phyloP scores from a whole-genome alignment of 2,888 invertebrate species.

The Theretra japonica region DNA sequence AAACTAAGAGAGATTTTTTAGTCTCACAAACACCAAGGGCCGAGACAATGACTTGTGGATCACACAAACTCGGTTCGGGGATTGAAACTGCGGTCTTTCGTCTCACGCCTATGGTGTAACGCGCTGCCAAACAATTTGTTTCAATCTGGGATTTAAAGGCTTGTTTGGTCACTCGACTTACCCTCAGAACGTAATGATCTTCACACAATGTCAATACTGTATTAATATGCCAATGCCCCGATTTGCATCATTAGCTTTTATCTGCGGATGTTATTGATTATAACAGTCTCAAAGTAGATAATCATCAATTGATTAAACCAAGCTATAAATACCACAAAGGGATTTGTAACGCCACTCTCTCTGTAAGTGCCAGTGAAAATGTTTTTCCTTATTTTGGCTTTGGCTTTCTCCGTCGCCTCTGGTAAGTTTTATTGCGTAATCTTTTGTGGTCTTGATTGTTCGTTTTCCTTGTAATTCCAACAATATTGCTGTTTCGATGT shows the following conservation, averaged over 20 bases:
- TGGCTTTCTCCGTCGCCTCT: conserved; percentile 1
- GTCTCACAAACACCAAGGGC: neutral
- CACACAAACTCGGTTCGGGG: neutral
- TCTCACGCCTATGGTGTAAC: neutral
- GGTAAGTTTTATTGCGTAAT: conserved; percentile 6
- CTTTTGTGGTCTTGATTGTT: neutral
- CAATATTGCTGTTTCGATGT: neutral
- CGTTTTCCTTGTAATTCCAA: neutral
- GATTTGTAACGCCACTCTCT: neutral
- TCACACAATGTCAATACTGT: neutral
- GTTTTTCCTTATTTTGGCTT: conserved; percentile 6
- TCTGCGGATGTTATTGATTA: neutral
- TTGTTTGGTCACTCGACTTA: neutral
- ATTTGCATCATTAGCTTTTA: neutral
- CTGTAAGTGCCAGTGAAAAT: neutral
- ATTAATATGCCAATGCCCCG: neutral
- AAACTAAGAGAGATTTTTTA: neutral
- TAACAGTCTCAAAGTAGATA: neutral
- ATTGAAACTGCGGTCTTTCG: neutral
- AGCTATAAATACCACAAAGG: neutral
- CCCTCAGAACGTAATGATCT: neutral
- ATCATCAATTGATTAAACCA: neutral
- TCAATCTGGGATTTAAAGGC: no score
- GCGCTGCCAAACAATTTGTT: no score
- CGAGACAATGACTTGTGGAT: neutral